A percentile compares a stretch with the other conserved stretches of the same genome.
Conservation (phyloP, 2,113 vertebrate species). For the Odocoileus virginianus region DNA sequence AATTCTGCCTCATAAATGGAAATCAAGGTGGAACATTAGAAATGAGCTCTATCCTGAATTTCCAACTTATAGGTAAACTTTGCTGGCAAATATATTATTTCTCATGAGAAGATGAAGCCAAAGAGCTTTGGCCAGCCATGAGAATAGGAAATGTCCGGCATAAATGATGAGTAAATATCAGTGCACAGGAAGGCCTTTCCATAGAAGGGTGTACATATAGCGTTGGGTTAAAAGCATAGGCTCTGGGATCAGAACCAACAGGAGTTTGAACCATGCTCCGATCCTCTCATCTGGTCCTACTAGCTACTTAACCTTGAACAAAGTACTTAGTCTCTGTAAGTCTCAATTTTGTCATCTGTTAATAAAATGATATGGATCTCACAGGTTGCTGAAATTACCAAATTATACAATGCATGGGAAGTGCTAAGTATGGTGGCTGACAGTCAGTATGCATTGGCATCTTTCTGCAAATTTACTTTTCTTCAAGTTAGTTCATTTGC, state of each 20-base stretch:
- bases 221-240: neutral
- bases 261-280: neutral
- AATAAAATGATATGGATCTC: neutral
- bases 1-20: neutral
- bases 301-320: neutral
- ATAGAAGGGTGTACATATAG: neutral
- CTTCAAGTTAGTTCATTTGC: neutral
- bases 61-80: slow-evolving; percentile 31
- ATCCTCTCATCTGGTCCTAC: neutral
- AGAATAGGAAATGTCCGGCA: neutral
- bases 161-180: neutral
- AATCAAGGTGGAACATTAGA: slow-evolving; percentile 14
- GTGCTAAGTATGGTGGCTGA: neutral
- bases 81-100: neutral
- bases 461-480: neutral
- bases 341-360: neutral
- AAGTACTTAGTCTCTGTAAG: neutral
- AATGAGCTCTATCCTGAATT: neutral
- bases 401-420: neutral
- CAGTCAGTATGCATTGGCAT: neutral
- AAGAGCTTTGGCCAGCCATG: neutral
- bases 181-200: neutral
- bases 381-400: neutral
- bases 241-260: neutral
- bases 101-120: neutral